Conservation (phyloP, 2,888 invertebrate genomes). For the Acanthococcus lagerstroemiae region DNA sequence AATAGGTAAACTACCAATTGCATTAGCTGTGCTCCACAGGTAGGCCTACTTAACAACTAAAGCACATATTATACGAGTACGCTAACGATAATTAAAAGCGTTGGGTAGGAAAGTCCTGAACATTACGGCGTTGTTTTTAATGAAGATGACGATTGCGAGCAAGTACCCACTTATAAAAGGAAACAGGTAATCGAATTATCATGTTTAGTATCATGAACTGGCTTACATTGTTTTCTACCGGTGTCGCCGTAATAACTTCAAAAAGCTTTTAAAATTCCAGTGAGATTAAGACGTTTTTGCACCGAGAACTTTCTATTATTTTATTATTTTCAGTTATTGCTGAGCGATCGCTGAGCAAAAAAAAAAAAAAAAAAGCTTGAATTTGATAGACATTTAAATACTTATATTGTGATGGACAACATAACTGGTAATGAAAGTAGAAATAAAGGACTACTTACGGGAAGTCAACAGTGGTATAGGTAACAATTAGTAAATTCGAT, state of each 20-base stretch:
- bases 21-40: conserved; percentile 10
- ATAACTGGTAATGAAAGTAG: too few species aligned
- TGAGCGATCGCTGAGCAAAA: too few species aligned
- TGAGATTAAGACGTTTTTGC: conserved; percentile 20
- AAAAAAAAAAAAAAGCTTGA: too few species aligned
- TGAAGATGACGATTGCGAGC: conserved; percentile 24
- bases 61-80: too few species aligned
- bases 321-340: neutral
- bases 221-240: conserved; percentile 19
- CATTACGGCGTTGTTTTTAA: conserved; percentile 17
- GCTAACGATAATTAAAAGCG: conserved; percentile 12
- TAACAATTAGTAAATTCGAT: too few species aligned
- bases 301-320: conserved; percentile 19
- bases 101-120: conserved; percentile 21
- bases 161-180: conserved; percentile 28
- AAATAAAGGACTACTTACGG: too few species aligned
- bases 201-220: conserved; percentile 15
- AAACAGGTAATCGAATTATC: conserved; percentile 28
- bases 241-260: conserved; percentile 19
- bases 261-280: conserved; percentile 30
- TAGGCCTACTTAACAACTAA: conserved; percentile 12
- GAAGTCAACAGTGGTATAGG: too few species aligned
- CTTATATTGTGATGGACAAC: too few species aligned
- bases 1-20: conserved; percentile 9
- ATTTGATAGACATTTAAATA: too few species aligned